Base-by-base conservation (phyloP, 1,140 invertebrate species). In the Habropoda laboriosa region DNA sequence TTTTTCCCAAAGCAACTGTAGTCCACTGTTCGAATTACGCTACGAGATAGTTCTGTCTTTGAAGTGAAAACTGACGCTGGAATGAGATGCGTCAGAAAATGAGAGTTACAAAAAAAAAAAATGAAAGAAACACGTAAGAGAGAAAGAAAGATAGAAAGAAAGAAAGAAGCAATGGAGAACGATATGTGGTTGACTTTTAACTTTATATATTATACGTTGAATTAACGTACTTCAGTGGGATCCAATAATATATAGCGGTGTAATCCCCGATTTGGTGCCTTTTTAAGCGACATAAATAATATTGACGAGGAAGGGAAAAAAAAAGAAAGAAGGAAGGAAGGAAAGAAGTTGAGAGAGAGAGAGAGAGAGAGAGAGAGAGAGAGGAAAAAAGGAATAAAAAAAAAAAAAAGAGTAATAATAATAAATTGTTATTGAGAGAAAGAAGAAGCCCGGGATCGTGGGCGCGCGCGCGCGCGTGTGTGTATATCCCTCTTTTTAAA, bases 221-320 rank as follows among this genome's bases (percentile, higher is more conserved):
- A 89, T 87, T 88, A 85, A 90, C 82, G 88, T 88, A 90, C 78
- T 89, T 87, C 86, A 85, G 86, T 87, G 90, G 90, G 90, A 91
- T 88, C 81, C 83, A 89, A 87, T 82, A 81, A 88, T 82, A 72
- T 76, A 80, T 87, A 89, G 88, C 84, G 81, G 66, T 86, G 82
- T 83, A 89, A 91, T 92, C 90, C 92, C 92, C 90, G 76, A 88
- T 93, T 93, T 89, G 92, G 92, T 93, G 92, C 92, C 92, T 93
- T 93, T 92, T 91, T 87, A 92, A 91, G 79, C 86, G 82, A 90
- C 88, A 90, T 89, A 89, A 87, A 85, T 86, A 81, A 89, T 70
- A 82, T 86, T 67, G 74, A 80, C 73, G 86, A 79, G 83, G 71
- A 81, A 68, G 82, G 60, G 40, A 49, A 64, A 67, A 38, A 71